Base-by-base conservation (phyloP, 2,888 invertebrate species). In the Camptogramma bilineatum region DNA sequence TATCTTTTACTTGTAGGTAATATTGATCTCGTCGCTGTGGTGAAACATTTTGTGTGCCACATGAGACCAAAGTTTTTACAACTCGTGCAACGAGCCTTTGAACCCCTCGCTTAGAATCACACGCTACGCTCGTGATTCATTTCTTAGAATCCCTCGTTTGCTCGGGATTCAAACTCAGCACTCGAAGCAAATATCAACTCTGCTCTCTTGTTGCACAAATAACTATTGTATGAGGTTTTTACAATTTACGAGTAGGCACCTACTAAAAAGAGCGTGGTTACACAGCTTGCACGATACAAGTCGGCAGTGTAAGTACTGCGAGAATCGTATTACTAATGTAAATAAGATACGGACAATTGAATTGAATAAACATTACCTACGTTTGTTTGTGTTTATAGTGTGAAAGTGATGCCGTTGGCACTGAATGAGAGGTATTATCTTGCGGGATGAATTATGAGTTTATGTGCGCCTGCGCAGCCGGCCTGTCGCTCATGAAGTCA, bases 381-480 rank as follows among this genome's bases (percentile, higher is more conserved):
- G 60, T 61, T 57, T 65, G 68, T 68, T 57, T 54, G 68, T 73
- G 66, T 71, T 69, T 69, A 71, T 75, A 73, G 70, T 70, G 73
- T 70, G 77, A 77, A 77, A 78, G 82, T 80, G 82, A 79, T 79
- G 76, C 74, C 73, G 73, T 73, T 75, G 75, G 73, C 76, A 76
- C 79, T 87, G 82, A 87, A 86, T 87, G 87, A 84, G 81, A 75
- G 73, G 78, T 76, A 80, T 84, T 87, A 88, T 88, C 85, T 79
- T 50, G 62, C 54, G 57, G 70, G 55, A 71, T 83, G 83, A 88
- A 74, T 88, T 88, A 88, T 83, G 86, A 82, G 82, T 79, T 80
- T 80, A 74, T 75, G 68, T 67, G 74, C 62, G 67, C 62, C 57
- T 52, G 67, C 66, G 73, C 72, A 73, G 72, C 71, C 69, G 69